Evolutionary conservation across 2,888 invertebrate species (phyloP).

Genomic region (Uropetala carovei): DNA sequence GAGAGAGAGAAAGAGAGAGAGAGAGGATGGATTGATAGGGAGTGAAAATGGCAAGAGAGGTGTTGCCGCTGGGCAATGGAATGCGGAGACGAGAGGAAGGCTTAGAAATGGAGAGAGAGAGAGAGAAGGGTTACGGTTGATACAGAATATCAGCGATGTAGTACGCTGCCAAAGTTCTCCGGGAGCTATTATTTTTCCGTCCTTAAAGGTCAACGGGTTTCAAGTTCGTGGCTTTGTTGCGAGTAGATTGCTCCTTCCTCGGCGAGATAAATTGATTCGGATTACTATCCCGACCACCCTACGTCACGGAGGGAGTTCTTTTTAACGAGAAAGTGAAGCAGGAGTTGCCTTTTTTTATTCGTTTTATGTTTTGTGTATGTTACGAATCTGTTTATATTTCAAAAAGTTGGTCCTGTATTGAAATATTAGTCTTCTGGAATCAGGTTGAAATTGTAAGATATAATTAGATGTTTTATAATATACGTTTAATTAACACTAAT

Average conservation of each 20-base stretch:
- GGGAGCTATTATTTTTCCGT: neutral
- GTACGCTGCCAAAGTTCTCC: constrained; percentile 24
- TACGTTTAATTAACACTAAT: no score
- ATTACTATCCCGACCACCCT: neutral
- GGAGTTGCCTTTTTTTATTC: no score
- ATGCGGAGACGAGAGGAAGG: neutral
- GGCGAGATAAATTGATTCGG: neutral
- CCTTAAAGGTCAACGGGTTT: constrained; percentile 45
- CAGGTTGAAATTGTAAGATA: no score
- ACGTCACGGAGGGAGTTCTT: neutral
- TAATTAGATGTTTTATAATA: no score
- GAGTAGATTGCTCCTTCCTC: neutral
- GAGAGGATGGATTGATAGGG: neutral
- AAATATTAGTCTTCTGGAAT: no score
- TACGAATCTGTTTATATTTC: no score
- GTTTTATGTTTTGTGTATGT: no score
- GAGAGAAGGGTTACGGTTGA: neutral
- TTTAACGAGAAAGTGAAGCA: no score
- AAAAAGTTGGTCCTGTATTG: no score
- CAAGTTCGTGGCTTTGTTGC: constrained; percentile 15
- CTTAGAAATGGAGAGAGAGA: neutral
- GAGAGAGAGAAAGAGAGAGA: no score
- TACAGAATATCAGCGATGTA: neutral
- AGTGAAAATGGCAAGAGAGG: neutral
- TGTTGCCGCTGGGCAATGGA: neutral